Evolutionary conservation across 2,888 invertebrate genomes (phyloP), one percentile per base, ranked within the genome.

Genomic region (Ryuthela nishihirai): DNA sequence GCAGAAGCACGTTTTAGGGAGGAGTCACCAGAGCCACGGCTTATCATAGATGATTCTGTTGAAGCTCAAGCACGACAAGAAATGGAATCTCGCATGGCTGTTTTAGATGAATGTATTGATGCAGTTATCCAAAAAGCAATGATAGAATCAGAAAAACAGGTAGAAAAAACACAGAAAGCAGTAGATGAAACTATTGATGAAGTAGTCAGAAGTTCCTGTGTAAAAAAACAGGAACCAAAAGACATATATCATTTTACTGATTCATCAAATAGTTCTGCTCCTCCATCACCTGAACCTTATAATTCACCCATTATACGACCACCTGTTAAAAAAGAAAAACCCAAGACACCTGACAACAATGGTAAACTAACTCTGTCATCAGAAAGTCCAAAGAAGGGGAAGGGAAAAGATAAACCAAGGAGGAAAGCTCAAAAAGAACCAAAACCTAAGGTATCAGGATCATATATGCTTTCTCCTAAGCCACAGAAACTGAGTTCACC

Each of bases 181-280:
- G 60, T 64, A 46, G 61, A 64, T 44, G 64, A 62, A 12, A 64
- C 62, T n/a, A 64, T 65, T 46, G 58, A 64, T 52, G 40, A 53
- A 35, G 63, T 65, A 2, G 54, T 47, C 25, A 42, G 47, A 21
- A 53, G 55, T 21, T 53, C 59, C 7, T 44, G 34, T 29, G 18
- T 46, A n/a, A 55, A 52, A 50, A 63, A 54, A 21, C n/a, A 52
- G 12, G 63, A 63, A 34, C 54, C 59, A 4, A 59, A 54, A 52
- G 63, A 63, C 32, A 54, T 63, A 24, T 63, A 63, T 45, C 59
- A 63, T 24, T 63, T 63, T 38, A 63, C 59, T 3, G 63, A 63
- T 38, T 44, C 62, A 9, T 53, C 62, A 26, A 43, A 56, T 18
- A 44, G 46, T 15, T 55, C 56, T 26, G 49, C 54, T 23, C 20